Percentiles rank a stretch among this genome's conserved stretches.
Conservation (phyloP, 2,113 vertebrate species). For the Vombatus ursinus region DNA sequence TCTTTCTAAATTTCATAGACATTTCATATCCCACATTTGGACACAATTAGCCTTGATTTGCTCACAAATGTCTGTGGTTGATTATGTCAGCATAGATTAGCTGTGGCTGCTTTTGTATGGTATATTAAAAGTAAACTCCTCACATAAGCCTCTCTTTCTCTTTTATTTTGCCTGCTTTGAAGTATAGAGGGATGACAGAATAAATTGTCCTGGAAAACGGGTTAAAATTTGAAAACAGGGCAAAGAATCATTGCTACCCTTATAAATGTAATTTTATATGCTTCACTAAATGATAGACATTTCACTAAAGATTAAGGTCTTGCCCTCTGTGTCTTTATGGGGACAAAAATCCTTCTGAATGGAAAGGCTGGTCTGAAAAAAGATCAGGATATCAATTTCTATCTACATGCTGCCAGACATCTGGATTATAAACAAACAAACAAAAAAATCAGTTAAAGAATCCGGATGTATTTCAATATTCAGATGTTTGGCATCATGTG, state of each 20-base stretch:
- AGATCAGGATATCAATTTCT: background rate
- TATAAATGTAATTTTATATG: background rate
- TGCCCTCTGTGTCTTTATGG: background rate
- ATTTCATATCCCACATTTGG: slow-evolving; percentile 47
- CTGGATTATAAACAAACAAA: slow-evolving; percentile 42
- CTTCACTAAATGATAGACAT: background rate
- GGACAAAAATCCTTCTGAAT: background rate
- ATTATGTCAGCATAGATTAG: slow-evolving; percentile 63
- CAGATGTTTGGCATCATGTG: slow-evolving; percentile 22
- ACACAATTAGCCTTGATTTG: slow-evolving; percentile 74
- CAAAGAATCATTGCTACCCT: background rate
- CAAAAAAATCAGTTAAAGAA: background rate
- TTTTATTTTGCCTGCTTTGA: slow-evolving; percentile 63
- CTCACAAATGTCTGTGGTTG: slow-evolving; percentile 72
- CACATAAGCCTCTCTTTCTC: slow-evolving; percentile 36
- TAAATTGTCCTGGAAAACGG: slow-evolving; percentile 60
- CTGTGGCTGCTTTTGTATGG: slow-evolving; percentile 64
- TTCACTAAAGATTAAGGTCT: background rate
- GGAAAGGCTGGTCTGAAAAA: background rate
- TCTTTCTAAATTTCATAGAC: slow-evolving; percentile 36
- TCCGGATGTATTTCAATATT: slow-evolving; percentile 50
- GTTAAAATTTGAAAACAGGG: slow-evolving; percentile 34
- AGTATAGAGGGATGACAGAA: slow-evolving; percentile 51
- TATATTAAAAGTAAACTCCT: slow-evolving; percentile 68
- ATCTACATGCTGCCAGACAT: slow-evolving; percentile 5